Evolutionary conservation across 64 coral and sea anemone genomes (phyloP).

Genomic region (Stichodactyla mertensii): DNA sequence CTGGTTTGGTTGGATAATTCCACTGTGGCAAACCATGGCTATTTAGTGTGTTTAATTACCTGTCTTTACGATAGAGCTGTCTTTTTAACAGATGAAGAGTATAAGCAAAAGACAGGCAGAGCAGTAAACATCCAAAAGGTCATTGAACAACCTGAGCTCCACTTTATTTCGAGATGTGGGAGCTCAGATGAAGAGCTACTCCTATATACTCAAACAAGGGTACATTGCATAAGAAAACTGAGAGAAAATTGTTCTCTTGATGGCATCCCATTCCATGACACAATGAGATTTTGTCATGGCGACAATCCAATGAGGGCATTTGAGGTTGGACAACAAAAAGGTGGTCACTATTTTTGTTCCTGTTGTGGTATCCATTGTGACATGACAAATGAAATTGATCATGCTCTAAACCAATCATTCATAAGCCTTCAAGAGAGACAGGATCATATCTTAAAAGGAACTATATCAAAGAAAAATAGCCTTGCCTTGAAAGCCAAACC

Average conservation of each 20-base stretch:
- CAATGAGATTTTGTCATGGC: constrained; percentile 23
- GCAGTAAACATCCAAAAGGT: constrained; percentile 1
- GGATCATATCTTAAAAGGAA: constrained; percentile 24
- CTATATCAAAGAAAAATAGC: constrained; percentile 21
- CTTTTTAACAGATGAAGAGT: constrained; percentile 4
- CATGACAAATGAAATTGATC: constrained; percentile 19
- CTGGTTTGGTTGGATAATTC: constrained; percentile 13
- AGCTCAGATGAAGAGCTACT: constrained; percentile 8
- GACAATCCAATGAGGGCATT: constrained; percentile 29
- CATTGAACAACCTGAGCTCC: constrained; percentile 6
- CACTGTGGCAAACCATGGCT: constrained; percentile 2
- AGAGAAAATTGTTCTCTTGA: not conserved
- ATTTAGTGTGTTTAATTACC: constrained; percentile 13
- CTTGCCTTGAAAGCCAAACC: constrained; percentile 31
- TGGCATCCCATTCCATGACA: not conserved
- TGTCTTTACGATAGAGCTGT: constrained; percentile 11
- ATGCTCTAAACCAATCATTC: constrained; percentile 20
- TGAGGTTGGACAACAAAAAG: constrained; percentile 35
- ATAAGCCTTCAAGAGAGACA: constrained; percentile 30
- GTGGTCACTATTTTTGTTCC: constrained; percentile 43
- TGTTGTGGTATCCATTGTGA: constrained; percentile 36
- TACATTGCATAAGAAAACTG: not conserved
- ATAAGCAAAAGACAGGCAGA: not conserved
- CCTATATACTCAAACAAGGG: not conserved
- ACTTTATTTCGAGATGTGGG: constrained; percentile 21